Evolutionary conservation across 2,888 invertebrate genomes (phyloP).

Genomic region (Amphipoea oculea): DNA sequence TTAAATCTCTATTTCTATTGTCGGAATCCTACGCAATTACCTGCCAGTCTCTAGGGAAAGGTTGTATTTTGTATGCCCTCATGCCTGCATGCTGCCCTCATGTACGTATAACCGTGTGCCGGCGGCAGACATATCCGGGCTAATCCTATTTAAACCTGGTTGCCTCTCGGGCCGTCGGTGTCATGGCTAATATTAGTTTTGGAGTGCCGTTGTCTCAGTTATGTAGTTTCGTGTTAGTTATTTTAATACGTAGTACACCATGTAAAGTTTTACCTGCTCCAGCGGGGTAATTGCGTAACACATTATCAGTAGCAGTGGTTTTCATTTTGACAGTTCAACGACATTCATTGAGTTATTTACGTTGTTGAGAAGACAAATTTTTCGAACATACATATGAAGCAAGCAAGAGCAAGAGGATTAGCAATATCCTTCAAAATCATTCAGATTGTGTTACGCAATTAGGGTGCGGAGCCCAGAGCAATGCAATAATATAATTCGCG

Average conservation of each 20-base stretch:
- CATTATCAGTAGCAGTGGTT: no score
- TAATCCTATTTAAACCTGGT: constrained; percentile 16
- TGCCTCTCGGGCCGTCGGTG: background rate
- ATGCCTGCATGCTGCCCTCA: background rate
- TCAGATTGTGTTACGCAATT: no score
- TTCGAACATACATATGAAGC: no score
- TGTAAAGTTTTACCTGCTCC: background rate
- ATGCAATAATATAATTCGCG: no score
- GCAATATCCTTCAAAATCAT: no score
- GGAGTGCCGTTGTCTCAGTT: background rate
- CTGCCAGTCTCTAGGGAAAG: background rate
- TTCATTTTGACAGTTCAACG: no score
- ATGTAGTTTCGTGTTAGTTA: constrained; percentile 10
- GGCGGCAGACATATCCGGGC: background rate
- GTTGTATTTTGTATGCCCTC: background rate
- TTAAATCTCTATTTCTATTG: no score
- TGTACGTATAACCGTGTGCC: background rate
- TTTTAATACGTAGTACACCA: background rate
- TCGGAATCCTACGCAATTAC: background rate
- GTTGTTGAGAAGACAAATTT: no score
- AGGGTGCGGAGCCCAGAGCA: no score
- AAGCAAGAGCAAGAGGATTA: no score
- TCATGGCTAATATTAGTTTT: constrained; percentile 22
- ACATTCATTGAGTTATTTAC: no score
- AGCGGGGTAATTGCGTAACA: no score